Evolutionary conservation across 2,797 vertebrate genomes (phyloP).

Genomic region (Psittacula echo): DNA sequence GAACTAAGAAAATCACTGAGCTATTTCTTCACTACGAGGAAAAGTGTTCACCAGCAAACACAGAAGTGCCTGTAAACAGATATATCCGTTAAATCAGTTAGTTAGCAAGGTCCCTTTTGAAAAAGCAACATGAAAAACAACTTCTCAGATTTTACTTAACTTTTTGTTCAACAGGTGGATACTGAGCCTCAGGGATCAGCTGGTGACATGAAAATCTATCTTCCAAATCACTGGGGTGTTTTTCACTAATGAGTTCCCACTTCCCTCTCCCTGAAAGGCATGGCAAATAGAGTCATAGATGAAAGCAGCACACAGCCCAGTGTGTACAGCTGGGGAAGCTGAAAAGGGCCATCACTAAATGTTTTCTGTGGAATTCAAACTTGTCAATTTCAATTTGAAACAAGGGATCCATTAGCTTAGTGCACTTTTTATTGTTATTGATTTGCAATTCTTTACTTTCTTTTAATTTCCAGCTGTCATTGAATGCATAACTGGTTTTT

Average conservation of each 20-base stretch:
- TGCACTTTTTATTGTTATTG: constrained; percentile 68
- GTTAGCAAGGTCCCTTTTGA: not conserved
- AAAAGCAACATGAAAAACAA: constrained; percentile 17
- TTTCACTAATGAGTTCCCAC: constrained; percentile 33
- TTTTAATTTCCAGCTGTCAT: constrained; percentile 48
- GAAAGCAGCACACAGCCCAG: not conserved
- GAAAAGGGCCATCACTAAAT: constrained; percentile 60
- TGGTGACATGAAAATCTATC: constrained; percentile 56
- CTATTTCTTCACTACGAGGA: not conserved
- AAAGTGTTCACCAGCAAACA: not conserved
- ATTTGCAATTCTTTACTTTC: constrained; percentile 63
- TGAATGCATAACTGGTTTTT: not conserved
- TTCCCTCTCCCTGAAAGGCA: constrained; percentile 26
- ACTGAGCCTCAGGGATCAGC: constrained; percentile 35
- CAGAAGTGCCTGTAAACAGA: not conserved
- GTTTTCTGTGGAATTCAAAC: constrained; percentile 60
- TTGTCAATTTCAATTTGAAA: constrained; percentile 69
- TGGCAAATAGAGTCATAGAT: constrained; percentile 51
- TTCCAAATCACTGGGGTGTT: constrained; percentile 48
- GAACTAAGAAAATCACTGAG: not conserved
- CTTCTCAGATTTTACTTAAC: constrained; percentile 46
- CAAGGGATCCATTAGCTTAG: constrained; percentile 67
- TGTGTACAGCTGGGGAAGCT: not conserved
- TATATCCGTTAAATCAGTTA: not conserved
- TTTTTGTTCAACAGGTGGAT: constrained; percentile 4